These are phyloP conservation scores for Troglohyphantes excavatus DNA, from an alignment of 2,888 invertebrate species.

Conservation along the genomic window DNA sequence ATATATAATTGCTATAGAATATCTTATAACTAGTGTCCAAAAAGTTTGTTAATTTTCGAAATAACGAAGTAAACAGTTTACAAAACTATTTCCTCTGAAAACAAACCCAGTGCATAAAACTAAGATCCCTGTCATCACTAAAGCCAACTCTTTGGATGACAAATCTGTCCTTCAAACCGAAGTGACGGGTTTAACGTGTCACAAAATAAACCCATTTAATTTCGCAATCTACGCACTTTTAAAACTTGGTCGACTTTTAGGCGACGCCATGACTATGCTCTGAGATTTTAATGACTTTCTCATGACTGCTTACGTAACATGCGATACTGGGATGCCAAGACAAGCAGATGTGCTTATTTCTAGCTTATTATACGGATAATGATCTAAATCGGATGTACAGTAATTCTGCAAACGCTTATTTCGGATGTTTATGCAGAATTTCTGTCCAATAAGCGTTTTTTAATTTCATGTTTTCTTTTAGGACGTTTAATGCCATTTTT, in stretches of 20 bases:
- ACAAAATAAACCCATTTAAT: neutral
- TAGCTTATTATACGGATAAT: conserved; percentile 6
- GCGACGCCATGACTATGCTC: neutral
- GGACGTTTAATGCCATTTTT: neutral
- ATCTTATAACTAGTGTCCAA: too few species aligned
- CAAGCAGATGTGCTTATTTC: conserved; percentile 9
- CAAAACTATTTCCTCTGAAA: too few species aligned
- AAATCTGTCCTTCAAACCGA: neutral
- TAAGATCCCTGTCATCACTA: too few species aligned
- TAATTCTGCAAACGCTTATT: neutral
- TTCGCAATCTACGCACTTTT: conserved; percentile 1
- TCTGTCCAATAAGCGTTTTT: conserved; percentile 1
- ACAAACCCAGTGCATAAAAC: too few species aligned
- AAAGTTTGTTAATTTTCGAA: too few species aligned
- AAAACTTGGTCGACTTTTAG: neutral
- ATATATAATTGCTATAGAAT: too few species aligned
- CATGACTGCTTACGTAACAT: conserved; percentile 6
- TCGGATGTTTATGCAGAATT: neutral
- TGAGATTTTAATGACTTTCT: conserved; percentile 5
- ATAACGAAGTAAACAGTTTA: too few species aligned
- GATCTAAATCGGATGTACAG: conserved; percentile 6
- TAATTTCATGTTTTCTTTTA: conserved; percentile 3
- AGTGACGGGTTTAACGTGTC: neutral
- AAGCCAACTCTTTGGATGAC: neutral
- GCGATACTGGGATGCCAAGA: neutral